Base-by-base conservation (phyloP, 1,140 invertebrate species). In the Drosophila sp. region DNA sequence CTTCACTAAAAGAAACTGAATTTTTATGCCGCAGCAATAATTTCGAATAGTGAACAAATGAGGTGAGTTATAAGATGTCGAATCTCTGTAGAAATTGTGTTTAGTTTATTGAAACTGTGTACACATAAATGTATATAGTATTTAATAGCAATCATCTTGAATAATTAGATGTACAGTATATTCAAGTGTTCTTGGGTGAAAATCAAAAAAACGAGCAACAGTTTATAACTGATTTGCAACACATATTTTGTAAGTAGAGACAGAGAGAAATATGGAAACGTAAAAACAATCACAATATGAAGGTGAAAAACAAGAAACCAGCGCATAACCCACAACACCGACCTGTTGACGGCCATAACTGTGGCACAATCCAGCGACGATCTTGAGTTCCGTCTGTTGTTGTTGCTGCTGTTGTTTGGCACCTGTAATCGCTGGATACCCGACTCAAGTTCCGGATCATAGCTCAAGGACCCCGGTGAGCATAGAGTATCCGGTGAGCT, bases 271-370 rank as follows among this genome's bases (percentile, higher is more conserved):
- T 21, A 48, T n/a, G 21, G 7, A 13, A 7, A 25, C 4, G 25
- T 2, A 21, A 16, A 45, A 5, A 21, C 14, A 58, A 21, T 14
- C 13, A 58, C 13, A 59, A 41, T 18, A 13, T 29, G 25, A 34
- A 34, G 32, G n/a, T n/a, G n/a, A 36, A 48, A 29, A 61, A 50
- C 9, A 16, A 53, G 50, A 11, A 50, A 29, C n/a, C 21, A 21
- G 25, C 29, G 27, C 27, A 56, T 8, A 50, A 54, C 54, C 27
- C 51, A 36, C 14, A 21, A 40, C 29, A 34, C 80, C 82, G 81
- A 86, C 81, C 81, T 86, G 82, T 81, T 81, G 65, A 80, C 82
- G 8, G 82, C 72, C 36, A 79, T 64, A 8, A 89, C 76, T 21
- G 76, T 83, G 72, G 80, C 72, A 38, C 84, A 73, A 14, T 89